Evolutionary conservation across 2,888 invertebrate genomes (phyloP), one percentile per base, ranked within the genome.

Genomic region (Allacma fusca): DNA sequence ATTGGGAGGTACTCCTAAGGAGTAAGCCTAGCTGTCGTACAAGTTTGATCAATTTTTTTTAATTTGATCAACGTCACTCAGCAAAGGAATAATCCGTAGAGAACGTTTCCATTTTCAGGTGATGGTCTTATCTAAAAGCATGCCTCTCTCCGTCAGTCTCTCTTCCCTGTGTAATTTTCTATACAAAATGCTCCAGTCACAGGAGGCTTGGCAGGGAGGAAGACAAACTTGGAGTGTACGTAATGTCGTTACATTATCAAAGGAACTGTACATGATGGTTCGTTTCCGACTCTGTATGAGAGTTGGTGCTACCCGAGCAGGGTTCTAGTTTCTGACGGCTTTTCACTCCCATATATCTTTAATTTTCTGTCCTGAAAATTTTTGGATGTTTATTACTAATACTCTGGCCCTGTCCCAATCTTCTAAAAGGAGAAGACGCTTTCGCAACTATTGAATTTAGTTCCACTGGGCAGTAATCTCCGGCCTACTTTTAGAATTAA

Each of bases 21-120:
- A 4, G 9, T 34, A 34, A 13, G 19, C 50, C 50, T 16, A 50
- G 50, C 67, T n/a, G 43, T 50, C 70, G 50, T 70, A 70, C 50
- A 70, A 50, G 50, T 50, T 70, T 70, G 70, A 70, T 70, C 70
- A 70, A 50, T 43, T 26, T 44, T 43, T 44, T 70, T 24, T 70
- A 70, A 70, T 70, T 70, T 44, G 44, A 70, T 70, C 70, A 70
- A 70, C 50, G 50, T 70, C 70, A 70, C 50, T 50, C 50, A 50
- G 50, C 50, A 50, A 4, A n/a, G 50, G 50, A 50, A 16, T 50
- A 50, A 50, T 50, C 50, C 50, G 50, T 50, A 4, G 50, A 50
- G 50, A 50, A 50, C 9, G 50, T 50, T 50, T 13, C 50, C 50
- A 12, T 50, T 50, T 50, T 16, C 50, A 50, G 50, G 50, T 50